Evolutionary conservation across 2,797 vertebrate species (phyloP).

Genomic region (Lacerta bilineata): DNA sequence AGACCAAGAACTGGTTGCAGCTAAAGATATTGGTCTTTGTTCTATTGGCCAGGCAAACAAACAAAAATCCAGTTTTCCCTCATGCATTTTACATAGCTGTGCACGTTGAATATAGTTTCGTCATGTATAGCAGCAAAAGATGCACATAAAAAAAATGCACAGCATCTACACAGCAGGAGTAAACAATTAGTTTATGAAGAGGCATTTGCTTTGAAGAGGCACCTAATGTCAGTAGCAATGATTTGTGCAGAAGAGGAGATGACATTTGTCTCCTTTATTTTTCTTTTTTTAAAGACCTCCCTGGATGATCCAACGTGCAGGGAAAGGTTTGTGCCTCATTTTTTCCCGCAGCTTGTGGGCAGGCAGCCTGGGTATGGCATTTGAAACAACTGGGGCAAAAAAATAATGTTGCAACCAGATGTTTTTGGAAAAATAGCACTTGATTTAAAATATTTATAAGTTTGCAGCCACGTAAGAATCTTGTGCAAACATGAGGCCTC

Average conservation of each 20-base stretch:
- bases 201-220: not conserved
- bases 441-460: constrained; percentile 65
- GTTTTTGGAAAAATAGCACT: constrained; percentile 61
- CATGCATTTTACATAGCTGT: not conserved
- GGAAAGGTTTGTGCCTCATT: not conserved
- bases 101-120: not conserved
- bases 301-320: constrained; percentile 8
- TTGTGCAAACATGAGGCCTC: constrained; percentile 59
- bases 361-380: constrained; percentile 31
- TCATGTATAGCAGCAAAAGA: constrained; percentile 1
- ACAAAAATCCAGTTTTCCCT: constrained; percentile 6
- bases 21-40: constrained; percentile 7
- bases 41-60: not conserved
- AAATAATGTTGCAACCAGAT: not conserved
- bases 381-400: constrained; percentile 35
- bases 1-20: fast-evolving
- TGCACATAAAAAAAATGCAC: not conserved
- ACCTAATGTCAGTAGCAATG: constrained; percentile 26
- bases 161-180: not conserved
- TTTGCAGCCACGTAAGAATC: constrained; percentile 43
- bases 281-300: constrained; percentile 26
- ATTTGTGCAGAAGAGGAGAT: not conserved
- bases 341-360: not conserved
- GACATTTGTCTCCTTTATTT: constrained; percentile 12
- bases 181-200: not conserved